Evolutionary conservation across 2,888 invertebrate genomes (phyloP), one percentile per base, ranked within the genome.

Genomic region (Laspeyria flexula): DNA sequence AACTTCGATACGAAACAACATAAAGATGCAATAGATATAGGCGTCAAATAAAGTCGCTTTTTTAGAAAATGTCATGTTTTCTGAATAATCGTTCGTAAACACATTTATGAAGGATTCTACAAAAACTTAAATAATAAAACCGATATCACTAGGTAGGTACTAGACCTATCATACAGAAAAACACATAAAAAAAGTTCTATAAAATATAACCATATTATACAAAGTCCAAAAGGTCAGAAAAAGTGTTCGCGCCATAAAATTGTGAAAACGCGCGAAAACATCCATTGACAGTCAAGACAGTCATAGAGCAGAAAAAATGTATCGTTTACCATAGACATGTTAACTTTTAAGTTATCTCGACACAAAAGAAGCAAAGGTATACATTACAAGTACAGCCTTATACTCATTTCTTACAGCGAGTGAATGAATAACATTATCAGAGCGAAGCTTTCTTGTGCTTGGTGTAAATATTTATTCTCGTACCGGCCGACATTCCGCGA

Each of bases 391-490:
- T 58, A 55, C 55, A 58, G 68, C 60, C 60, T 67, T 63, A 67
- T 38, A 68, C 71, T 70, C 59, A 66, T 68, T 66, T 70, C 67
- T 70, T 66, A 58, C 55, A 52, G 49, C 41, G 43, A 43, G 58
- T 58, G 71, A 70, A 69, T 69, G 72, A 71, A 69, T 69, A 71
- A 69, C 57, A 71, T 60, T 62, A 60, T 58, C 62, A 56, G 38
- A 42, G 39, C 57, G 67, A 54, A 43, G 58, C 67, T 70, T 70
- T 70, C 66, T 66, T 66, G 49, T 65, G 51, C 50, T 50, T 61
- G 49, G 57, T 65, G 59, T 65, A 65, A 65, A 69, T 69, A 69
- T 71, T 65, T 69, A 71, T 71, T 55, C 58, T 46, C 45, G 37
- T 52, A 65, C 53, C 31, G 42, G 31, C 56, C 45, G 60, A 38